Evolutionary conservation across 2,888 invertebrate species (phyloP).

Genomic region (Apamea monoglypha): DNA sequence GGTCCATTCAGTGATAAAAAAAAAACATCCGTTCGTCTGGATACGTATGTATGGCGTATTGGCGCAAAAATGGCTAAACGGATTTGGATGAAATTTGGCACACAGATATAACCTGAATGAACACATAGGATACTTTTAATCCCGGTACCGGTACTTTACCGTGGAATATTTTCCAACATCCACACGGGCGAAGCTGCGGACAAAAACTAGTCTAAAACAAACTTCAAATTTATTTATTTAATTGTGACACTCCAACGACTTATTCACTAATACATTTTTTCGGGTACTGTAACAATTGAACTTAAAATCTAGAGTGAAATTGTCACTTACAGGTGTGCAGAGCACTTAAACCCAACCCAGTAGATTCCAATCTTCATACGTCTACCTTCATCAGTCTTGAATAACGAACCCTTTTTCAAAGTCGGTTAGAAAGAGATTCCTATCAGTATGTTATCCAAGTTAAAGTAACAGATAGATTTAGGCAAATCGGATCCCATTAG

Average conservation of each 20-base stretch:
- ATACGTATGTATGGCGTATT: background rate
- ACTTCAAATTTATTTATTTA: too few species aligned
- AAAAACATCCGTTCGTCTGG: background rate
- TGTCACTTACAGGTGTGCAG: too few species aligned
- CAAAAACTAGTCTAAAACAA: background rate
- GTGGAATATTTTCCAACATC: background rate
- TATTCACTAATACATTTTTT: too few species aligned
- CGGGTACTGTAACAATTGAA: too few species aligned
- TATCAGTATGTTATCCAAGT: slow-evolving; percentile 13
- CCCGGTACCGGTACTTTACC: background rate
- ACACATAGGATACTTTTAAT: background rate
- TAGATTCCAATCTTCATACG: slow-evolving; percentile 2
- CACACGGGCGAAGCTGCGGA: background rate
- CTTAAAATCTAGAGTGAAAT: too few species aligned
- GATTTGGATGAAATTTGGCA: background rate
- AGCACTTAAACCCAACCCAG: background rate
- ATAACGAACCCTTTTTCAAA: slow-evolving; percentile 32
- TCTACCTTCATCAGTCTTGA: slow-evolving; percentile 6
- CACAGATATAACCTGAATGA: background rate
- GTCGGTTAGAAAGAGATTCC: slow-evolving; percentile 27
- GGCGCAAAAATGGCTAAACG: background rate
- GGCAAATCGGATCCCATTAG: slow-evolving; percentile 52
- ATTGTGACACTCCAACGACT: too few species aligned
- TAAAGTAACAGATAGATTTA: slow-evolving; percentile 47
- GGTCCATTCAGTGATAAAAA: too few species aligned